Evolutionary conservation across 2,888 invertebrate species (phyloP).

Genomic region (Dicroscelio sp.): DNA sequence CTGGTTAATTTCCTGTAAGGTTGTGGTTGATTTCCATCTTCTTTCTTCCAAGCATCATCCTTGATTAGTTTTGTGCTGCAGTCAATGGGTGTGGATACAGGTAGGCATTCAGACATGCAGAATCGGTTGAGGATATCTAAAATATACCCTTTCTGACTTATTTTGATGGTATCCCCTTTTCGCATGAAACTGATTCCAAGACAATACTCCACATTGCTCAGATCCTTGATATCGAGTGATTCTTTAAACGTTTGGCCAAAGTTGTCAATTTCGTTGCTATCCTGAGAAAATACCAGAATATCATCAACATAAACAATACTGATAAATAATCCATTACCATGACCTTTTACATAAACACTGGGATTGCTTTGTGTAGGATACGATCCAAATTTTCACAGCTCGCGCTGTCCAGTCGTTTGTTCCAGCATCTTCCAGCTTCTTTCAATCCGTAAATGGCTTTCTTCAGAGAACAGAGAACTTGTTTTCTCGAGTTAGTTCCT

Average conservation of each 20-base stretch:
- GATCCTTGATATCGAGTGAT: not conserved
- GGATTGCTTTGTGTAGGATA: constrained; percentile 23
- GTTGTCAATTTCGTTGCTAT: constrained; percentile 62
- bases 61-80: constrained; percentile 19
- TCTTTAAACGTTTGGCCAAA: not conserved
- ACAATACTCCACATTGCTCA: not conserved
- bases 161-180: not conserved
- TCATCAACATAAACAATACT: constrained; percentile 85
- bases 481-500: too few relatives aligned
- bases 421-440: constrained; percentile 32
- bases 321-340: constrained; percentile 23
- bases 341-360: constrained; percentile 19
- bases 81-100: not conserved
- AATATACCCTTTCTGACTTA: not conserved
- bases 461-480: too few relatives aligned
- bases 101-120: not conserved
- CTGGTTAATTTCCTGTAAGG: constrained; percentile 8
- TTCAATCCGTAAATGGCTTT: constrained; percentile 76
- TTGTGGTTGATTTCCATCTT: too few relatives aligned
- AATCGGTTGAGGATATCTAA: not conserved
- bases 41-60: too few relatives aligned
- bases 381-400: too few relatives aligned
- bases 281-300: constrained; percentile 76
- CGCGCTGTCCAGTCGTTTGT: too few relatives aligned
- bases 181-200: not conserved